A percentile compares a stretch with the other conserved stretches of the same genome.
phyloP scores from a whole-genome alignment of 2,113 vertebrate genomes.

The Microtus richardsoni region DNA sequence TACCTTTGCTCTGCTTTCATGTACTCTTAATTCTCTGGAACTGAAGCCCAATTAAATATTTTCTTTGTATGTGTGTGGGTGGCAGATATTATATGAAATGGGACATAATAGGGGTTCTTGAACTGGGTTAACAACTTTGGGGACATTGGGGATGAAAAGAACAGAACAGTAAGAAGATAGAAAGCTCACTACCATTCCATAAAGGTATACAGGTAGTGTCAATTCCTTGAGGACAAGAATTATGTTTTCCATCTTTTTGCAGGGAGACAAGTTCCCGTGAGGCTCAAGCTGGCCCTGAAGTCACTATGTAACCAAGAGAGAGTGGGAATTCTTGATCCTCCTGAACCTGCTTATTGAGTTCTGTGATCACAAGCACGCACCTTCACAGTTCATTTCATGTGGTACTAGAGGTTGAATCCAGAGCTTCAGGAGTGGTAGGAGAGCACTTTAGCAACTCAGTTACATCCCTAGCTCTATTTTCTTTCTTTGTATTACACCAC shows the following conservation, averaged over 20 bases:
- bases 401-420: neutral
- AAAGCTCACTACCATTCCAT: neutral
- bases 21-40: neutral
- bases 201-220: neutral
- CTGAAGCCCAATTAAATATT: neutral
- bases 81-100: neutral
- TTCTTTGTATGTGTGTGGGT: neutral
- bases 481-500: conserved; percentile 15
- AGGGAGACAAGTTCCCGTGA: no score
- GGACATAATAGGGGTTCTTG: conserved; percentile 3
- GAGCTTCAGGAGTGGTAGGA: neutral
- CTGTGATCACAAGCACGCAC: neutral
- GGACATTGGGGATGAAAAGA: neutral
- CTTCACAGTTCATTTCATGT: neutral
- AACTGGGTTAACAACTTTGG: neutral
- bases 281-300: neutral
- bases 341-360: neutral
- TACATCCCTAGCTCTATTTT: neutral
- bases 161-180: neutral
- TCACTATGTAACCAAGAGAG: neutral
- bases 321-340: neutral
- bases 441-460: neutral
- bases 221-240: conserved; percentile 23
- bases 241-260: conserved; percentile 6
- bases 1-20: neutral